These are phyloP conservation scores for Nothocercus nigrocapillus DNA, from an alignment of 2,113 vertebrate genomes.

Conservation along the genomic window DNA sequence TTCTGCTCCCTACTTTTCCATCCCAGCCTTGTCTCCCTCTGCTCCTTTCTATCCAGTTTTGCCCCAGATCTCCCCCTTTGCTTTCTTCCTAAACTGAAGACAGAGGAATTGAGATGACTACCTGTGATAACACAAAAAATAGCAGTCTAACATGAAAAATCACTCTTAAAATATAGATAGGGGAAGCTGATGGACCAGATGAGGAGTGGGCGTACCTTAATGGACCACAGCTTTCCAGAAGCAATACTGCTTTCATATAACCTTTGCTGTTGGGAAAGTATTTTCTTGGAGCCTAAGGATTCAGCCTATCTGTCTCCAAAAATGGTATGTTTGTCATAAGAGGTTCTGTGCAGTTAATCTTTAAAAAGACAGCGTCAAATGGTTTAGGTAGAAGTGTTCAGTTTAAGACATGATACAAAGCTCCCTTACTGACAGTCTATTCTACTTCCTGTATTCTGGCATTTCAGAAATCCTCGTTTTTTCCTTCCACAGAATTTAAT, in stretches of 20 bases:
- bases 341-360: background rate
- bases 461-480: background rate
- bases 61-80: background rate
- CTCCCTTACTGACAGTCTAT: background rate
- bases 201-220: background rate
- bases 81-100: background rate
- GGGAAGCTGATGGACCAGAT: background rate
- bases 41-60: background rate
- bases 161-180: background rate
- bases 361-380: background rate
- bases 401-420: background rate
- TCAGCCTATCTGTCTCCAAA: background rate
- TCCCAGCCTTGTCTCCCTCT: background rate
- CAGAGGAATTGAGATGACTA: background rate
- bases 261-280: background rate
- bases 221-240: background rate
- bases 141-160: background rate
- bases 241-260: background rate
- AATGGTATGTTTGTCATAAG: background rate
- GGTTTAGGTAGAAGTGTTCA: background rate
- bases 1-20: background rate
- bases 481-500: background rate
- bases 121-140: background rate
- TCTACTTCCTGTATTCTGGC: background rate
- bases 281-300: background rate